Evolutionary conservation across 2,888 invertebrate species (phyloP).

Genomic region (Artemia sinica): DNA sequence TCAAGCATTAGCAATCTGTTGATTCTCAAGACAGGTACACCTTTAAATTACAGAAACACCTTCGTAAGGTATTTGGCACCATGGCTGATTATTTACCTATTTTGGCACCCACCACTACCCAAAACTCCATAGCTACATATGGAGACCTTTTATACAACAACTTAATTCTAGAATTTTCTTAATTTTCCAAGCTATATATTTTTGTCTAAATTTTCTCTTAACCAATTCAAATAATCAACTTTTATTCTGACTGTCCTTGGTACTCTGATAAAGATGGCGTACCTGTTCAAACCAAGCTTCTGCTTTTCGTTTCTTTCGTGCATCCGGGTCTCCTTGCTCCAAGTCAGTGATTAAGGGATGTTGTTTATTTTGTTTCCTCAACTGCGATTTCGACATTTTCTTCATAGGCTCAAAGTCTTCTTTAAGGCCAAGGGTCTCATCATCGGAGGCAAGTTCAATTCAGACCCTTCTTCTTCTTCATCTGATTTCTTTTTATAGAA

Average conservation of each 20-base stretch:
- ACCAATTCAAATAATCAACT: neutral
- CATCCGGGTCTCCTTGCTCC: conserved; percentile 53
- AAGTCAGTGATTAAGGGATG: conserved; percentile 58
- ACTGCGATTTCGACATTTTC: conserved; percentile 26
- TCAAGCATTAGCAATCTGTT: too few relatives aligned
- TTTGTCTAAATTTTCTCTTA: neutral
- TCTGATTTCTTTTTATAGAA: conserved; percentile 29
- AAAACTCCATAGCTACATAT: neutral
- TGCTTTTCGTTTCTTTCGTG: conserved; percentile 55
- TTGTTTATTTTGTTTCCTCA: conserved; percentile 24
- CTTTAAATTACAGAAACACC: too few relatives aligned
- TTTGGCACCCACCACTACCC: neutral
- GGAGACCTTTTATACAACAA: neutral
- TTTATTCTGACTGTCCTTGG: neutral
- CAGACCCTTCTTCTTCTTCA: conserved; percentile 25
- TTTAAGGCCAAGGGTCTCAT: conserved; percentile 23
- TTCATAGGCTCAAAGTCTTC: conserved; percentile 34
- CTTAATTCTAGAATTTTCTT: too few relatives aligned
- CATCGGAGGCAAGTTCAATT: conserved; percentile 27
- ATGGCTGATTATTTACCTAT: neutral
- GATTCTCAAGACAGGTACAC: too few relatives aligned
- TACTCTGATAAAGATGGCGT: conserved; percentile 19
- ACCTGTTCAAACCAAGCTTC: conserved; percentile 68
- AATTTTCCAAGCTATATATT: neutral
- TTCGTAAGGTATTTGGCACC: too few relatives aligned